phyloP scores from a whole-genome alignment of 1,140 invertebrate species.

The Drosophila ogumai region DNA sequence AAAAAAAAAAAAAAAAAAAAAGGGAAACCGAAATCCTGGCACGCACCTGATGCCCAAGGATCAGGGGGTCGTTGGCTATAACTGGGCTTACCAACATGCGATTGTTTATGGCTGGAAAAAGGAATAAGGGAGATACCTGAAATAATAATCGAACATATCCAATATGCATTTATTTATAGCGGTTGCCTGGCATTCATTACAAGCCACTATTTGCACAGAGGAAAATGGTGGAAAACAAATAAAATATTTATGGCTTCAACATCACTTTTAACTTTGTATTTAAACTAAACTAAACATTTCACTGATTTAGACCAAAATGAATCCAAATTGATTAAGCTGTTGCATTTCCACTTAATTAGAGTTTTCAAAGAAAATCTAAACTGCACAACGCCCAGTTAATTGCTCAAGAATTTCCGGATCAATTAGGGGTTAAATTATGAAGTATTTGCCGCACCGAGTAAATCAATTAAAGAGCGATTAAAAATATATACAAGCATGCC shows the following conservation, averaged over 20 bases:
- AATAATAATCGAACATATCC: constrained; percentile 58
- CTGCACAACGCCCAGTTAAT: neutral
- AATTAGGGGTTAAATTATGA: constrained; percentile 26
- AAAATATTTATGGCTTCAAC: neutral
- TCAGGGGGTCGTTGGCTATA: constrained; percentile 17
- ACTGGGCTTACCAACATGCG: constrained; percentile 44
- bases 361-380: neutral
- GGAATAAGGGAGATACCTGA: constrained; percentile 38
- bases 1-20: constrained; percentile 34
- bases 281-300: neutral
- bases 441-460: neutral
- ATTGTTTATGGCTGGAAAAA: constrained; percentile 71
- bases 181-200: constrained; percentile 18
- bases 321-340: neutral
- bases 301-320: neutral
- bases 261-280: neutral
- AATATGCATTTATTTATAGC: constrained; percentile 28
- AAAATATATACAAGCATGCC: constrained; percentile 18
- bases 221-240: neutral
- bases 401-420: neutral
- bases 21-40: constrained; percentile 32
- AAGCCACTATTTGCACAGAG: constrained; percentile 22
- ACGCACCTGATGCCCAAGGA: constrained; percentile 39
- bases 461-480: constrained; percentile 43
- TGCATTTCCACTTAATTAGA: neutral